Evolutionary conservation across 1,140 invertebrate species (phyloP).

Genomic region (Zaprionus ornatus): DNA sequence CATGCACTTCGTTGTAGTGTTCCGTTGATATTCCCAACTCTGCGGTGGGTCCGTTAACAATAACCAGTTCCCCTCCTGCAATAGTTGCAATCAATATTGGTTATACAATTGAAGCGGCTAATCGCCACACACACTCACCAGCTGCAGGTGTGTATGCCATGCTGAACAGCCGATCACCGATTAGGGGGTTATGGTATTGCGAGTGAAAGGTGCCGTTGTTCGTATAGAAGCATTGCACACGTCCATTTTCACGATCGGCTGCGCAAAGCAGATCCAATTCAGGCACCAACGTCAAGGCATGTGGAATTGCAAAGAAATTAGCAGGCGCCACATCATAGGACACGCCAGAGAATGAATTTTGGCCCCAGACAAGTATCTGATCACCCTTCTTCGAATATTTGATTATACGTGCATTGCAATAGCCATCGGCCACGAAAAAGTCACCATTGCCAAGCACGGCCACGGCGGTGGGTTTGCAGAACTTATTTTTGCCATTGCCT

Average conservation of each 20-base stretch:
- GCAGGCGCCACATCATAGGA: constrained; percentile 82
- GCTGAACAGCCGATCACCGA: constrained; percentile 88
- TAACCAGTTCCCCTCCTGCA: constrained; percentile 84
- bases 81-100: not conserved
- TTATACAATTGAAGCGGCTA: not conserved
- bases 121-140: constrained; percentile 58
- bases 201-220: constrained; percentile 87
- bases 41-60: constrained; percentile 85
- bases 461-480: constrained; percentile 97
- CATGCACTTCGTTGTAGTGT: constrained; percentile 85
- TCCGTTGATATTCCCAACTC: constrained; percentile 61
- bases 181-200: constrained; percentile 85
- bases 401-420: constrained; percentile 96
- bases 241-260: constrained; percentile 96
- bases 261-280: constrained; percentile 91
- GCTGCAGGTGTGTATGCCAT: constrained; percentile 87
- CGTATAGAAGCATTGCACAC: constrained; percentile 91
- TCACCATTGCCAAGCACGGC: constrained; percentile 92
- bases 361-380: constrained; percentile 88
- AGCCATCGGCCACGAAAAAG: constrained; percentile 97
- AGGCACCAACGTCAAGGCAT: constrained; percentile 92
- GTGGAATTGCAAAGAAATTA: constrained; percentile 90
- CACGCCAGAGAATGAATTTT: constrained; percentile 82
- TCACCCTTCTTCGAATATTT: constrained; percentile 91
- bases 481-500: constrained; percentile 90